These are phyloP conservation scores for Philereme transversata DNA, from an alignment of 2,888 invertebrate genomes.

Conservation along the genomic window DNA sequence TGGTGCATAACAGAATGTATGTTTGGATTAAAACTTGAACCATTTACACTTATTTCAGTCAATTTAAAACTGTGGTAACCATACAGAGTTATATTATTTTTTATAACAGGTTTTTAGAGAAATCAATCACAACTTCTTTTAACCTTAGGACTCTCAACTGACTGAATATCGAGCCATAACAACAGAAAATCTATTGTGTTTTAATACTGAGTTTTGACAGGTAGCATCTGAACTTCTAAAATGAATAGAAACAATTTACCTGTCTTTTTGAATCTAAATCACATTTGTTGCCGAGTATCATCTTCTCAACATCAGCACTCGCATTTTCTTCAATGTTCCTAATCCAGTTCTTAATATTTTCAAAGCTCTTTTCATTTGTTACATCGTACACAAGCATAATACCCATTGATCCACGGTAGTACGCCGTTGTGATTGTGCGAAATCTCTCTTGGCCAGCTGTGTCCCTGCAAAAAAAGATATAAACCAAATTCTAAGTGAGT, in stretches of 20 bases:
- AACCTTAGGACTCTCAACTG: no score
- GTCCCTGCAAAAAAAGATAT: slow-evolving; percentile 87
- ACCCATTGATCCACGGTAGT: slow-evolving; percentile 99
- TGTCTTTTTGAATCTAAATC: slow-evolving; percentile 98
- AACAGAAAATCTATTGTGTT: no score
- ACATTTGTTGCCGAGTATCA: slow-evolving; percentile 99
- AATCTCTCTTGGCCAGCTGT: slow-evolving; percentile 99
- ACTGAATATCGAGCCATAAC: no score
- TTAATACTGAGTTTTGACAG: no score
- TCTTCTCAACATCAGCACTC: slow-evolving; percentile 99
- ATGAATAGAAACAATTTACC: slow-evolving; percentile 63
- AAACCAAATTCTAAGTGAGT: slow-evolving; percentile 8
- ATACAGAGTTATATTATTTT: no score
- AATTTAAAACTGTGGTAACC: no score
- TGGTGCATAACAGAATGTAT: no score
- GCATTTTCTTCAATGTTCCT: slow-evolving; percentile 99
- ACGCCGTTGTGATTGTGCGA: slow-evolving; percentile 99
- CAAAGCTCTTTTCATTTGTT: slow-evolving; percentile 99
- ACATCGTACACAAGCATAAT: slow-evolving; percentile 99
- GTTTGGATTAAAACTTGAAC: no score
- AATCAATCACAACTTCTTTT: no score
- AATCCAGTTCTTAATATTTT: slow-evolving; percentile 99
- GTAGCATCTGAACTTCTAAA: no score
- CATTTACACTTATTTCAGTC: no score
- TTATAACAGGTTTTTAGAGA: no score